Conservation (phyloP, 2,888 invertebrate genomes). For the Mongoloraphidia duomilia region DNA sequence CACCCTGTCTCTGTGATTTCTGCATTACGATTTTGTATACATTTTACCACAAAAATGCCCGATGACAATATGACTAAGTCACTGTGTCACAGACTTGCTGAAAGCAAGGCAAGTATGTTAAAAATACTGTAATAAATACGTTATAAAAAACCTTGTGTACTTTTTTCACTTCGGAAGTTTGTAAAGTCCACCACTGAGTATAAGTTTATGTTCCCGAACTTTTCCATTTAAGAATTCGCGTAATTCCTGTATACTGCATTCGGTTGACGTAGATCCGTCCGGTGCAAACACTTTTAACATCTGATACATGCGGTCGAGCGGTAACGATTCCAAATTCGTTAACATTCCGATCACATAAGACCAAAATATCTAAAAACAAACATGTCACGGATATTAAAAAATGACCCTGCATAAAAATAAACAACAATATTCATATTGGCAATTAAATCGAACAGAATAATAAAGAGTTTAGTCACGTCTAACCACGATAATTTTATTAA, state of each 20-base stretch:
- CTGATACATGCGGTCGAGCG: slow-evolving; percentile 84
- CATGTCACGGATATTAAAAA: too few species aligned
- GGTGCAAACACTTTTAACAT: slow-evolving; percentile 96
- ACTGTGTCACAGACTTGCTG: too few species aligned
- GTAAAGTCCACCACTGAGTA: slow-evolving; percentile 77
- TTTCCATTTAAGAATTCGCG: slow-evolving; percentile 83
- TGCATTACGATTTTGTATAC: too few species aligned
- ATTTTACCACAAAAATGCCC: too few species aligned
- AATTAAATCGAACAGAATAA: too few species aligned
- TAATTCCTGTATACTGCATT: slow-evolving; percentile 78
- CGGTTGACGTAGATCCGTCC: slow-evolving; percentile 73
- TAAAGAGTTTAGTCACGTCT: too few species aligned
- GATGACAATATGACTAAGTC: too few species aligned
- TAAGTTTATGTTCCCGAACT: slow-evolving; percentile 77
- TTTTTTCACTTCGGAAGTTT: slow-evolving; percentile 54
- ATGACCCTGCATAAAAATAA: too few species aligned
- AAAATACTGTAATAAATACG: not conserved
- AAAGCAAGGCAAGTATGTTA: too few species aligned
- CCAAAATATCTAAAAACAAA: slow-evolving; percentile 62
- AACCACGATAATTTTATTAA: too few species aligned
- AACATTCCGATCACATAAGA: slow-evolving; percentile 95
- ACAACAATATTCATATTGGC: too few species aligned
- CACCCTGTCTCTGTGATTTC: too few species aligned
- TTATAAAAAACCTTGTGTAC: slow-evolving; percentile 21
- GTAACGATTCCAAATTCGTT: slow-evolving; percentile 82